phyloP scores from a whole-genome alignment of 1,140 invertebrate species.

The Drosophila pandora region DNA sequence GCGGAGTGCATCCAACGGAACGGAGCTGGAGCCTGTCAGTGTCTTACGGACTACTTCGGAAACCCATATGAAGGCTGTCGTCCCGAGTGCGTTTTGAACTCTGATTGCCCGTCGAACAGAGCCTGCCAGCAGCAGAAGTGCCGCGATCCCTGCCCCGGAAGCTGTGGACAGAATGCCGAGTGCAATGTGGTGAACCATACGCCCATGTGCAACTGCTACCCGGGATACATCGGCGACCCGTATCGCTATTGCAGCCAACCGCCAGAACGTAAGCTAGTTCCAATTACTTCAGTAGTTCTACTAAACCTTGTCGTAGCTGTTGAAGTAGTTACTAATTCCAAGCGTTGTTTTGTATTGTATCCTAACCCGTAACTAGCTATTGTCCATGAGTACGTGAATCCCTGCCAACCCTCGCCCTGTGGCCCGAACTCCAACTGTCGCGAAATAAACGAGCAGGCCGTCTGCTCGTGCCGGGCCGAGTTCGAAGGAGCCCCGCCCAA shows the following conservation, averaged over 20 bases:
- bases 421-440: constrained; percentile 88
- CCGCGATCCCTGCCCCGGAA: constrained; percentile 90
- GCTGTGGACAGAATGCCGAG: constrained; percentile 89
- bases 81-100: constrained; percentile 90
- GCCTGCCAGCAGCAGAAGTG: constrained; percentile 91
- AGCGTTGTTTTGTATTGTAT: constrained; percentile 47
- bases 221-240: constrained; percentile 88
- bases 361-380: constrained; percentile 71
- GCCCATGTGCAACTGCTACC: constrained; percentile 88
- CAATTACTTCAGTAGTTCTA: constrained; percentile 47
- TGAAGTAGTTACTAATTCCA: constrained; percentile 73
- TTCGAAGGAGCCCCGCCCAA: constrained; percentile 90
- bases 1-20: constrained; percentile 88
- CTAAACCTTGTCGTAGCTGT: constrained; percentile 48
- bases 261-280: constrained; percentile 85
- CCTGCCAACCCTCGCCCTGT: constrained; percentile 88
- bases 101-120: constrained; percentile 88
- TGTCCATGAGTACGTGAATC: constrained; percentile 84
- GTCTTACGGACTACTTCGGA: constrained; percentile 88
- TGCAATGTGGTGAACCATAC: constrained; percentile 90
- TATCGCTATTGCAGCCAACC: constrained; percentile 86
- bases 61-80: constrained; percentile 90
- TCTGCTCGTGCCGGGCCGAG: constrained; percentile 89
- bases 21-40: constrained; percentile 89
- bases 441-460: constrained; percentile 86